Evolutionary conservation across 2,888 invertebrate genomes (phyloP).

Genomic region (Lepeophtheirus nordmannii): DNA sequence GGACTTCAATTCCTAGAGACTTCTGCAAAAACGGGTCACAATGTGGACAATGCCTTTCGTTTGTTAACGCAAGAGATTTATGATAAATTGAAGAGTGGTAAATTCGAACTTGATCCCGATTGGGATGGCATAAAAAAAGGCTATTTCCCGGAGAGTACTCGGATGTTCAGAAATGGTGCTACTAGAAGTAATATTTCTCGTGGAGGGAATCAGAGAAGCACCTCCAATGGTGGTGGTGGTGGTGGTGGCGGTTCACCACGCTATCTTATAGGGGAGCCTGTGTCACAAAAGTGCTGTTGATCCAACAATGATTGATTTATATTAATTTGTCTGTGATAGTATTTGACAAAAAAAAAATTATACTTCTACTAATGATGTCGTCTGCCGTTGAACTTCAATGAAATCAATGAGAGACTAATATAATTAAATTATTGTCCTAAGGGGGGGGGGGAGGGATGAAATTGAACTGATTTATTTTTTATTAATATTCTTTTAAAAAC

Average conservation of each 20-base stretch:
- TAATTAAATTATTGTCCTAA: too few relatives aligned
- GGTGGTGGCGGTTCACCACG: neutral
- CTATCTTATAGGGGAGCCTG: neutral
- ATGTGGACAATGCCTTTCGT: constrained; percentile 38
- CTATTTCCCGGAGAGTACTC: constrained; percentile 21
- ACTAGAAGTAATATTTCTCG: neutral
- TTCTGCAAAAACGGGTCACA: constrained; percentile 38
- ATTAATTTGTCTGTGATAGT: too few relatives aligned
- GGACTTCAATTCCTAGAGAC: constrained; percentile 41
- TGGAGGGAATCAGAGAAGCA: neutral
- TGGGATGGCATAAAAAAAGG: constrained; percentile 40
- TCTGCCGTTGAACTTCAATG: too few relatives aligned
- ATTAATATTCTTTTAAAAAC: too few relatives aligned
- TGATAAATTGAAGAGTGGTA: constrained; percentile 34
- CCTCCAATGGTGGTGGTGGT: too few relatives aligned
- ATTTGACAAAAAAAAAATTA: too few relatives aligned
- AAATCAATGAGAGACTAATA: too few relatives aligned
- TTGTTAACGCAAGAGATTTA: constrained; percentile 36
- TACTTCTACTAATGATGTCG: too few relatives aligned
- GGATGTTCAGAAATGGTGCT: neutral
- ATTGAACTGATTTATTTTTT: too few relatives aligned
- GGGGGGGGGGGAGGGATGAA: too few relatives aligned
- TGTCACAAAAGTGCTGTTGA: constrained; percentile 2
- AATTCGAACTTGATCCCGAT: constrained; percentile 34
- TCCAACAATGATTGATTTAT: too few relatives aligned